Evolutionary conservation across 2,113 vertebrate species (phyloP).

Genomic region (Heterochromis multidens): DNA sequence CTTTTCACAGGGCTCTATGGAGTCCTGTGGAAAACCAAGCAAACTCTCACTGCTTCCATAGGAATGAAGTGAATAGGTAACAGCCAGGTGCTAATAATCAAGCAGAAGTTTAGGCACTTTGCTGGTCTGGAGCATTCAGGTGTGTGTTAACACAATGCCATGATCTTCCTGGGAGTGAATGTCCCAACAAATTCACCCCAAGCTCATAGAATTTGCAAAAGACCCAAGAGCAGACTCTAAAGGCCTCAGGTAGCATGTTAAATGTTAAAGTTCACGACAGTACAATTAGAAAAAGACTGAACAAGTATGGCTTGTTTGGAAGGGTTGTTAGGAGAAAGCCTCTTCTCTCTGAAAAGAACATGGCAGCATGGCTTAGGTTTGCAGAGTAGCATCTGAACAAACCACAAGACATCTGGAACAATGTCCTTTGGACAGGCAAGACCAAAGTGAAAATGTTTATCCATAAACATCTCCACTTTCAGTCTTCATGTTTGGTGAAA

Average conservation of each 20-base stretch:
- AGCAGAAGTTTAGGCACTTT: background rate
- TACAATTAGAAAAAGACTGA: background rate
- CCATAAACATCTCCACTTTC: too few species aligned
- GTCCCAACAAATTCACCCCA: background rate
- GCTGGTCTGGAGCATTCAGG: background rate
- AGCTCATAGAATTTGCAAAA: background rate
- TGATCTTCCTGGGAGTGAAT: too few species aligned
- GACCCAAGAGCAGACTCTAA: background rate
- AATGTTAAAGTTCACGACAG: background rate
- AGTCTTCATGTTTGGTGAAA: too few species aligned
- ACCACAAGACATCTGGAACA: too few species aligned
- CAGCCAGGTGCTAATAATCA: background rate
- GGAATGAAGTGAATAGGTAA: too few species aligned
- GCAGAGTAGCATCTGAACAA: too few species aligned
- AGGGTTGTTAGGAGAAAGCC: background rate
- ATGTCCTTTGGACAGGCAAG: too few species aligned
- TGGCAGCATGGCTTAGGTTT: too few species aligned
- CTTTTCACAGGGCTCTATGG: too few species aligned
- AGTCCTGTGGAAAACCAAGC: too few species aligned
- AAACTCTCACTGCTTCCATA: too few species aligned
- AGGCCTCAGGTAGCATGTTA: background rate
- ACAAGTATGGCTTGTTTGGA: background rate
- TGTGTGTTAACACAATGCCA: background rate
- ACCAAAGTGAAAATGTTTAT: too few species aligned
- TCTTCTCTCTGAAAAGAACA: fast-evolving